phyloP scores from a whole-genome alignment of 2,113 vertebrate genomes.

The Ondatra zibethicus region DNA sequence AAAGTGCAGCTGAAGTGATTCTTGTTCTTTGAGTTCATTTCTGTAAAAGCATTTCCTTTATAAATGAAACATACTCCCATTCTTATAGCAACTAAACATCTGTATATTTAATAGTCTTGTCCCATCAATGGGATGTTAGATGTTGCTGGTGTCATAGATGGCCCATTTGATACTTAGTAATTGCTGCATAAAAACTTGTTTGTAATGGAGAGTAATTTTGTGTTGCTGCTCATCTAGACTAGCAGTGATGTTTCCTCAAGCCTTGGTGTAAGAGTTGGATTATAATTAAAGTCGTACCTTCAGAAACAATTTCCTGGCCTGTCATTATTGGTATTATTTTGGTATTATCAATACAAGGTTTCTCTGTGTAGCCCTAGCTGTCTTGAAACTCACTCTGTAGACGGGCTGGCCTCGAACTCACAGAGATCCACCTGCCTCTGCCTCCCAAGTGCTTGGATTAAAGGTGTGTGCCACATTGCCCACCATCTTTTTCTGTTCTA shows the following conservation, averaged over 20 bases:
- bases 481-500: not conserved
- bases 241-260: not conserved
- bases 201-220: not conserved
- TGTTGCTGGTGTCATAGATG: not conserved
- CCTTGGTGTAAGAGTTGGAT: not conserved
- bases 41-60: not conserved
- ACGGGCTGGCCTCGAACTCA: not conserved
- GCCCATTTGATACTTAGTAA: not conserved
- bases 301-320: slow-evolving; percentile 12
- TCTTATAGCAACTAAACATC: not conserved
- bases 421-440: not conserved
- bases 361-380: not conserved
- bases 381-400: not conserved
- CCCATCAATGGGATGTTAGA: not conserved
- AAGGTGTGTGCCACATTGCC: not conserved
- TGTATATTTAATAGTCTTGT: not conserved
- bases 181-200: not conserved
- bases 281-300: slow-evolving; percentile 10
- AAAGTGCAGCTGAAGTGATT: not conserved
- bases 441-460: not conserved
- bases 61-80: not conserved
- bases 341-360: not conserved
- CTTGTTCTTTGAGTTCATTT: not conserved
- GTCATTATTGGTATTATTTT: not conserved
- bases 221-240: not conserved